phyloP scores from a whole-genome alignment of 2,888 invertebrate genomes.

The Xylota segnis region DNA sequence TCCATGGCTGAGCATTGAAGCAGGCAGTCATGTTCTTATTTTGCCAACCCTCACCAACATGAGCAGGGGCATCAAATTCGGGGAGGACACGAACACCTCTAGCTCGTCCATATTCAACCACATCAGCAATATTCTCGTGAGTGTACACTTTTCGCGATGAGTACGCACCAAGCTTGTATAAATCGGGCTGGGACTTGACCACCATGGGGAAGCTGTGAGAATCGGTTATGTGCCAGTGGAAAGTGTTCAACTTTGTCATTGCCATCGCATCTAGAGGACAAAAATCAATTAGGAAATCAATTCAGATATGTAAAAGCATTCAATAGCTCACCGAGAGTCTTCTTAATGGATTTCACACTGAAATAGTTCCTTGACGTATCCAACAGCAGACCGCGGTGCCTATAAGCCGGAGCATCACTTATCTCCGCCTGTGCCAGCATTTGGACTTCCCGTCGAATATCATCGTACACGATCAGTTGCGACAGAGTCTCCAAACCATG shows the following conservation, averaged over 20 bases:
- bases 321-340: constrained; percentile 87
- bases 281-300: not conserved
- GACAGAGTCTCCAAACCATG: constrained; percentile 87
- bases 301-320: not conserved
- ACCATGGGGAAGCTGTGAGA: constrained; percentile 97
- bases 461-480: constrained; percentile 84
- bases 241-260: constrained; percentile 94
- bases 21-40: constrained; percentile 88
- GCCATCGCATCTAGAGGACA: constrained; percentile 91
- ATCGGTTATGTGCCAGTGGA: constrained; percentile 98
- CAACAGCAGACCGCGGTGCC: constrained; percentile 94
- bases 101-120: constrained; percentile 88
- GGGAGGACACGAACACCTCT: constrained; percentile 95
- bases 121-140: constrained; percentile 85
- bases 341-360: constrained; percentile 89
- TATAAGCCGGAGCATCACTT: constrained; percentile 92
- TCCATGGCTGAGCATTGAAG: constrained; percentile 91
- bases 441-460: constrained; percentile 84
- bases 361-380: constrained; percentile 97
- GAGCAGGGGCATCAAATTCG: constrained; percentile 96
- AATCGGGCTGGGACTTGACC: constrained; percentile 89
- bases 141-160: constrained; percentile 89
- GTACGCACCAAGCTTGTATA: constrained; percentile 92
- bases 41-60: constrained; percentile 95
- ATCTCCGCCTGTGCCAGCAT: constrained; percentile 88